Evolutionary conservation across 2,797 vertebrate species (phyloP), one percentile per base, ranked within the genome.

Genomic region (Hemibagrus guttatus): DNA sequence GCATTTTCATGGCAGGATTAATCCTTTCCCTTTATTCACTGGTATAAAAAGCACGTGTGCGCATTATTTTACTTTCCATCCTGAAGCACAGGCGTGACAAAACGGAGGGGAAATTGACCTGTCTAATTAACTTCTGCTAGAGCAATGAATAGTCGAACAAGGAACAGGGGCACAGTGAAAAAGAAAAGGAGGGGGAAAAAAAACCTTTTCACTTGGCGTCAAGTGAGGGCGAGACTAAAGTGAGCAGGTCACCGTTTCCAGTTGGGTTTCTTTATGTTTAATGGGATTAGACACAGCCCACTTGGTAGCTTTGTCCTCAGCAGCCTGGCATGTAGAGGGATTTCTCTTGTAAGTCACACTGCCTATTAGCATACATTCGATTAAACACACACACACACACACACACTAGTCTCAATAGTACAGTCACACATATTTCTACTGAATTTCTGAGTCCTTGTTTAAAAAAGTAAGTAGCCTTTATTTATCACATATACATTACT

Each of bases 61-160:
- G 0, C 26, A 3, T 63, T 58, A 42, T 63, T 71, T 19, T 75
- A 19, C 69, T 75, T 84, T 84, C 26, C 71, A 61, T 64, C 11
- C 14, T 31, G 28, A 21, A 42, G 4, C 12, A 6, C 6, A 28
- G 49, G 23, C 74, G 4, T 56, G 52, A 74, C 89, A 93, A 94
- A 94, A 95, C 94, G 93, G 59, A 35, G 26, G 39, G 39, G 39
- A 46, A 69, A 52, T 12, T 52, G 61, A 83, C 31, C 21, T n/a
- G 64, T 49, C 26, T 39, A 39, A 39, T 39, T 39, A 4, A 21
- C n/a, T 66, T 31, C 80, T 31, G 16, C 56, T 35, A 31, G 11
- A 92, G 95, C 9, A 16, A 17, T 94, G 93, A 93, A 89, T 87
- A 64, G 42, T 89, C 88, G 26, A 42, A 19, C 21, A 11, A 69